These are phyloP conservation scores for Labeo catla DNA, from an alignment of 2,113 vertebrate genomes.

Conservation along the genomic window DNA sequence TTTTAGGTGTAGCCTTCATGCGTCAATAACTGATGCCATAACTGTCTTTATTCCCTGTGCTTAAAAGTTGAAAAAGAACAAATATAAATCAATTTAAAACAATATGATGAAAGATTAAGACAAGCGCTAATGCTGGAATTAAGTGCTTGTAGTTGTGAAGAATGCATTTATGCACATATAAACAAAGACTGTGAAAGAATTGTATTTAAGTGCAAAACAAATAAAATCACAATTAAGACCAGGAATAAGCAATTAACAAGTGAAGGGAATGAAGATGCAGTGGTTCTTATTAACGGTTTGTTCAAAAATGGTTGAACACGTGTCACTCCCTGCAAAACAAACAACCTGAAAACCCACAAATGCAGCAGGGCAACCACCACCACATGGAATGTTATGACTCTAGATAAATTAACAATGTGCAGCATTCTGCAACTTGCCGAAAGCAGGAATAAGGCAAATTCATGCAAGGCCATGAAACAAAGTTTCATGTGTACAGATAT, in stretches of 20 bases:
- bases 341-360: background rate
- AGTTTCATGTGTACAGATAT: constrained; percentile 4
- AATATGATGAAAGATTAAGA: background rate
- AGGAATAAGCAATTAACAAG: background rate
- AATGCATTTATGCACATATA: constrained; percentile 8
- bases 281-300: constrained; percentile 20
- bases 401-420: background rate
- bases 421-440: background rate
- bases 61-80: background rate
- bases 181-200: background rate
- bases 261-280: background rate
- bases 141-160: background rate
- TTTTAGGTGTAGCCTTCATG: background rate
- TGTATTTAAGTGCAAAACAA: background rate
- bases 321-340: background rate
- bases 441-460: constrained; percentile 31
- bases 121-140: background rate
- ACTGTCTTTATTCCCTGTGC: background rate
- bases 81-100: background rate
- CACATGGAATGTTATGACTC: background rate
- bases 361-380: background rate
- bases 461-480: constrained; percentile 33
- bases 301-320: background rate
- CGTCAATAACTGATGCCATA: background rate
- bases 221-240: background rate